Evolutionary conservation across 2,888 invertebrate species (phyloP).

Genomic region (Dasysyrphus albostriatus): DNA sequence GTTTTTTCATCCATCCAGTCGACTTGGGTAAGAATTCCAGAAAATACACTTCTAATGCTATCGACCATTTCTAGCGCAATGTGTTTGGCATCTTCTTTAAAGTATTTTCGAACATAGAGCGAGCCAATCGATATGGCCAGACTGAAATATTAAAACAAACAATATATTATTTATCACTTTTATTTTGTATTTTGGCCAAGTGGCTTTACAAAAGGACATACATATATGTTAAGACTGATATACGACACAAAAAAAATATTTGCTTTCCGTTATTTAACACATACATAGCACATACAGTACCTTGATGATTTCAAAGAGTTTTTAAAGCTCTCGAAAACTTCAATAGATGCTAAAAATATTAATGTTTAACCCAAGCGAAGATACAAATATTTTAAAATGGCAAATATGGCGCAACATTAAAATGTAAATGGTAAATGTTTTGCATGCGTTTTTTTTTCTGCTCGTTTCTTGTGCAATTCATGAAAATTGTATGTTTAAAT

Average conservation of each 20-base stretch:
- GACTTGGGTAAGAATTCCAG: slow-evolving; percentile 90
- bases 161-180: neutral
- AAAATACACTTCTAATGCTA: slow-evolving; percentile 92
- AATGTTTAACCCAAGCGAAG: neutral
- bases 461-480: slow-evolving; percentile 17
- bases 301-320: slow-evolving; percentile 5
- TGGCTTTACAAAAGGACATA: neutral
- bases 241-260: neutral
- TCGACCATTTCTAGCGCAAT: slow-evolving; percentile 94
- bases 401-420: slow-evolving; percentile 10
- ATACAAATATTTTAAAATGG: neutral
- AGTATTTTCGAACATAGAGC: slow-evolving; percentile 93
- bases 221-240: neutral
- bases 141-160: slow-evolving; percentile 82
- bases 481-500: neutral
- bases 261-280: slow-evolving; percentile 9
- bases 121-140: slow-evolving; percentile 92
- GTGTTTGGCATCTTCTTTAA: slow-evolving; percentile 92
- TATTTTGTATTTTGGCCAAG: neutral
- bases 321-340: neutral
- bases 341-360: neutral
- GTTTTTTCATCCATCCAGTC: slow-evolving; percentile 97
- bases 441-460: slow-evolving; percentile 1
- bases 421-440: slow-evolving; percentile 17
- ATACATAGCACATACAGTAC: slow-evolving; percentile 10